Percentiles rank a stretch among this genome's conserved stretches.
Evolutionary conservation across 2,797 vertebrate genomes (phyloP).

Genomic region (Chromobotia macracanthus): DNA sequence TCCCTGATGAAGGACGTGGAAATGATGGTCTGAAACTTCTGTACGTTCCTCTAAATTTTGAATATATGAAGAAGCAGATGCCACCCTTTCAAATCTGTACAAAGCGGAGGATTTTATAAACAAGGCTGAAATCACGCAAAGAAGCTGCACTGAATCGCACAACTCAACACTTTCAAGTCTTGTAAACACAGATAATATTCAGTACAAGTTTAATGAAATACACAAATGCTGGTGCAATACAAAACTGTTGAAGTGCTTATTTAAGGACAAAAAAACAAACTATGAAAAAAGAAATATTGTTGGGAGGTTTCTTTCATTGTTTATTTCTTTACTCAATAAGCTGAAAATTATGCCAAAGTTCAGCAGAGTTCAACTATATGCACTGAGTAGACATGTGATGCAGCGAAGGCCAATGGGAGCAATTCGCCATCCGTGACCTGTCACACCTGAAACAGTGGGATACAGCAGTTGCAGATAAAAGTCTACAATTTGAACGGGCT

Average conservation of each 20-base stretch:
- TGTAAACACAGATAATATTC: background rate
- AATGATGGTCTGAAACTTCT: background rate
- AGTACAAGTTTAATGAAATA: background rate
- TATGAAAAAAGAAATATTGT: no score
- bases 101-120: constrained; percentile 11
- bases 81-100: constrained; percentile 2
- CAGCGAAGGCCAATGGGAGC: background rate
- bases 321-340: no score
- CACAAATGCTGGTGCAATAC: constrained; percentile 4
- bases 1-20: background rate
- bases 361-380: background rate
- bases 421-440: background rate
- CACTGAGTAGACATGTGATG: background rate
- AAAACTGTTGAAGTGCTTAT: no score
- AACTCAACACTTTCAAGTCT: background rate
- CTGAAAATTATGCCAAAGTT: no score
- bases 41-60: background rate
- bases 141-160: background rate
- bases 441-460: constrained; percentile 1
- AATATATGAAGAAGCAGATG: constrained; percentile 23
- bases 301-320: no score
- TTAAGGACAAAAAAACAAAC: no score
- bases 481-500: background rate
- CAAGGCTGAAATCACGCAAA: constrained; percentile 31
- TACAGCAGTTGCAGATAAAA: background rate